Percentiles rank a stretch among this genome's conserved stretches.
phyloP scores from a whole-genome alignment of 2,888 invertebrate species.

The Rhagonycha fulva region DNA sequence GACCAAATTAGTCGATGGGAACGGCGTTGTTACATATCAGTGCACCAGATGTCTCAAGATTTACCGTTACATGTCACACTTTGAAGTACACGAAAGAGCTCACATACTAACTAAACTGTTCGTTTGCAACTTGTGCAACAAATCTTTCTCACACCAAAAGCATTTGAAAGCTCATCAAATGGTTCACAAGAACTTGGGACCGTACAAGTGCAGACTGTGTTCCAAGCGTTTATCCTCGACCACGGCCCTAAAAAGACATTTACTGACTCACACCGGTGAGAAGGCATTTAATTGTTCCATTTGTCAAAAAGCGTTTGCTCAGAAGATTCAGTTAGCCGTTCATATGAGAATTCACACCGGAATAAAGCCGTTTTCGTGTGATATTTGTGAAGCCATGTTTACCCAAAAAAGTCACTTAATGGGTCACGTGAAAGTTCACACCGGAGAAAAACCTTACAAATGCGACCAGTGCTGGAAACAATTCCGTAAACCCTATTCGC shows the following conservation, averaged over 20 bases:
- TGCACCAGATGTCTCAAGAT: background rate
- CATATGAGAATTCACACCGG: conserved; percentile 46
- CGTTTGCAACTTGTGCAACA: background rate
- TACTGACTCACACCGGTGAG: conserved; percentile 40
- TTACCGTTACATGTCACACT: background rate
- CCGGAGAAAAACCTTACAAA: conserved; percentile 41
- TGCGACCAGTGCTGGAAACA: conserved; percentile 40
- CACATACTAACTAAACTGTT: background rate
- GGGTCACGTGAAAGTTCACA: conserved; percentile 37
- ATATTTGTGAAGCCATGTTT: conserved; percentile 24
- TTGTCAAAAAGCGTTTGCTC: conserved; percentile 41
- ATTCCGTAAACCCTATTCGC: background rate
- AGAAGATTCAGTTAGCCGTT: conserved; percentile 41
- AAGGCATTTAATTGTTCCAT: conserved; percentile 41
- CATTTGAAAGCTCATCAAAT: background rate
- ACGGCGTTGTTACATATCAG: background rate
- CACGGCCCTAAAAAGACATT: conserved; percentile 41
- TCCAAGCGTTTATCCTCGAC: conserved; percentile 39
- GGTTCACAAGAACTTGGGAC: background rate
- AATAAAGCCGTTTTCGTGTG: conserved; percentile 25
- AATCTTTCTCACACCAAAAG: background rate
- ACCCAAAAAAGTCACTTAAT: conserved; percentile 14
- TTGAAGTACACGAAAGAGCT: background rate
- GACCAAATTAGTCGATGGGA: background rate
- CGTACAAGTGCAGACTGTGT: conserved; percentile 42